phyloP scores from a whole-genome alignment of 2,888 invertebrate genomes.

The Thymelicus sylvestris region DNA sequence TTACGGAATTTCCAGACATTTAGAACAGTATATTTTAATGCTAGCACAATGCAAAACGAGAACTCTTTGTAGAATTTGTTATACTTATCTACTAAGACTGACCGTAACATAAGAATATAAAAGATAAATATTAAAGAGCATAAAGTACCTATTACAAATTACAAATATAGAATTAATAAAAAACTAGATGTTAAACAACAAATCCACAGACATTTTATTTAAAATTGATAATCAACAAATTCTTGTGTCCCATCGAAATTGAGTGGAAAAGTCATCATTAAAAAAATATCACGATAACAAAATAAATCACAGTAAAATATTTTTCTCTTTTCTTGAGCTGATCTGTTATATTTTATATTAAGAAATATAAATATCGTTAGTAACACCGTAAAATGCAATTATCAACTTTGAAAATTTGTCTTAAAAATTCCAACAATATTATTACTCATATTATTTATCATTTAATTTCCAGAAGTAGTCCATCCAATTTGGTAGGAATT shows the following conservation, averaged over 20 bases:
- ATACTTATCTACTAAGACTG: background rate
- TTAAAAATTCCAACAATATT: background rate
- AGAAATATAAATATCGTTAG: background rate
- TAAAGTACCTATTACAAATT: constrained; percentile 4
- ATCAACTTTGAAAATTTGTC: background rate
- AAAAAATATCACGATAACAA: background rate
- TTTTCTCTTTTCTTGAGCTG: background rate
- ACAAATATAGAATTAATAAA: constrained; percentile 15
- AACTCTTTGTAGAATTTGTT: too few relatives aligned
- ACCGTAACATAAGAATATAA: constrained; percentile 12
- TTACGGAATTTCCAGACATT: too few relatives aligned
- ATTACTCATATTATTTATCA: too few relatives aligned
- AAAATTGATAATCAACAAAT: constrained; percentile 12
- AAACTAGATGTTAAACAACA: background rate
- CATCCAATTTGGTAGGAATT: too few relatives aligned
- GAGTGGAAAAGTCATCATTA: background rate
- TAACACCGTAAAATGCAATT: background rate
- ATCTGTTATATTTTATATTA: background rate
- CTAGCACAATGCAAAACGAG: too few relatives aligned
- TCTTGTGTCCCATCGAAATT: background rate
- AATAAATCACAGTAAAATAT: constrained; percentile 1
- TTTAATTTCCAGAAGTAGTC: too few relatives aligned
- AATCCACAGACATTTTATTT: constrained; percentile 1
- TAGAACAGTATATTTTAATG: too few relatives aligned
- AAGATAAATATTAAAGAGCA: background rate